Evolutionary conservation across 2,113 vertebrate genomes (phyloP), one percentile per base, ranked within the genome.

Genomic region (Astatotilapia flaviijosephi): DNA sequence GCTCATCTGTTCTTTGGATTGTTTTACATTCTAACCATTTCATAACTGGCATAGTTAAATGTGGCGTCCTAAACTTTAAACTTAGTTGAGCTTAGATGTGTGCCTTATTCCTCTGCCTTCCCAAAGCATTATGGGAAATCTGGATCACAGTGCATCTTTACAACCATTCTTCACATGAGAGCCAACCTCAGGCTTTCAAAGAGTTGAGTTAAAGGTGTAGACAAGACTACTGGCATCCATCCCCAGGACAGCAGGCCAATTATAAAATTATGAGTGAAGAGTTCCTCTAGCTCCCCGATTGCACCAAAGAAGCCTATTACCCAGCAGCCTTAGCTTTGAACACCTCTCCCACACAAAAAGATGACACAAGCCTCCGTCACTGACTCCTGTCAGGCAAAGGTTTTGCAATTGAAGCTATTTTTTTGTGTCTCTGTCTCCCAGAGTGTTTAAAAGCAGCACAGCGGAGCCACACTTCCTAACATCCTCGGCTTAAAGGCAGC

Each of bases 191-290:
- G 35, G 45, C 90, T 90, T 94, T 91, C 88, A 92, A 94, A 94
- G 87, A 90, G 86, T 89, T 89, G 82, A 88, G 83, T 92, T 94
- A 89, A 94, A 94, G 94, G 94, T 95, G 89, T 84, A 91, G 89
- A 84, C 83, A 91, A 84, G 80, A 86, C 83, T 21, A 53, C 83
- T 93, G 91, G 89, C 87, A 79, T 53, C 51, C 88, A 84, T 93
- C 90, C 88, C 58, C 37, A 79, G 94, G 94, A 96, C 92, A 93
- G 90, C 83, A 68, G 82, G 82, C 80, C 90, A 85, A 95, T 96
- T 94, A 96, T 89, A 95, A 95, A 96, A 96, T 96, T 91, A 96
- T 96, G 94, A 97, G 94, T 89, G 88, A 91, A 93, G 92, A 91
- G 81, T 89, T 90, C 93, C 91, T 94, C 80, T 81, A 28, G 90